Base-by-base conservation (phyloP, 2,888 invertebrate genomes). In the Thecocarcelia acutangulata region DNA sequence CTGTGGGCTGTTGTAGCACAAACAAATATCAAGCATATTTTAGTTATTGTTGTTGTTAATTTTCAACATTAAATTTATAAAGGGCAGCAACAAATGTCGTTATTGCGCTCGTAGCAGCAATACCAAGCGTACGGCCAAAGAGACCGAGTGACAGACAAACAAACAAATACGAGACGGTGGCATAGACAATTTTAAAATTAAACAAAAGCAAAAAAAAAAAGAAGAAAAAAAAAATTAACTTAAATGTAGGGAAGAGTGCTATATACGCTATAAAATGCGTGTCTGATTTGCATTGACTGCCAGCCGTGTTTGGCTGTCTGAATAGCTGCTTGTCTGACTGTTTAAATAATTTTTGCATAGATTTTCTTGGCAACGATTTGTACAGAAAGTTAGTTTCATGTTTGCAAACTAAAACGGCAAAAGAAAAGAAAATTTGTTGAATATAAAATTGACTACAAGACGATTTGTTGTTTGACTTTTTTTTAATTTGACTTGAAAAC, bases 61-160 rank as follows among this genome's bases (percentile, higher is more conserved):
- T 70, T 70, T 54, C 63, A 50, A 54, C 63, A 69, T 56, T 3
- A 13, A 74, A 52, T 61, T 70, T 15, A n/a, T 76, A 80, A 81
- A 81, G 80, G 80, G 80, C 80, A 81, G 80, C 76, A 81, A 63
- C 80, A 81, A 76, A 81, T 81, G 80, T 72, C 8, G 33, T 17
- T 42, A 54, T 52, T 52, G 42, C 33, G n/a, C 42, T 59, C 19
- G 46, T 21, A 13, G 11, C 33, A 33, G 33, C 33, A 33, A 33
- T 33, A 8, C 3, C 5, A 33, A 2, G 15, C 12, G 1, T 40
- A 42, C 6, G 5, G 37, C 2, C 19, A 11, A 58, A 56, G 13
- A 28, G 44, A 46, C 40, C 9, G 9, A 28, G 3, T 28, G 28
- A 13, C 52, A 24, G n/a, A 46, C 15, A 21, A 12, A 46, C 50